Base-by-base conservation (phyloP, 2,888 invertebrate genomes). In the Drepanosiphum platanoidis region DNA sequence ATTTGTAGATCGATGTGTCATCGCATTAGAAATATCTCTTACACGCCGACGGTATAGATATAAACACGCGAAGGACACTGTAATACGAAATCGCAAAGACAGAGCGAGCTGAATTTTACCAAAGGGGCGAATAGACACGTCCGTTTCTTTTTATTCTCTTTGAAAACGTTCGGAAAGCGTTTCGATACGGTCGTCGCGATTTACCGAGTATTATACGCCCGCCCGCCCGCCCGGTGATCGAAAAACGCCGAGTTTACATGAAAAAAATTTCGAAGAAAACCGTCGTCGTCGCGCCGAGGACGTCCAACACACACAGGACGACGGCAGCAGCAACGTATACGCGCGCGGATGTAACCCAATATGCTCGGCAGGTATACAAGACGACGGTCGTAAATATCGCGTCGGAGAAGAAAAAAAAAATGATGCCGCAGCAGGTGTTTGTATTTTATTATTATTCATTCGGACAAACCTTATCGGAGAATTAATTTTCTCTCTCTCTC, bases 381-480 rank as follows among this genome's bases (percentile, higher is more conserved):
- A 30, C 58, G 3, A 61, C 52, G 58, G 46, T 72, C 80, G 39
- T 82, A 82, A 32, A 71, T 81, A 81, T 8, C 22, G 18, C 27
- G 4, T 9, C 9, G 42, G 8, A 39, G 9, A 46, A 0, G 42
- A 34, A 34, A 34, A 34, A 68, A 13, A 80, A 83, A 75, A 74
- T 83, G n/a, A n/a, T 34, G 61, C 32, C 82, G 8, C 82, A 61
- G 74, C 83, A 83, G 83, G 83, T 83, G 83, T 83, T 83, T n/a
- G n/a, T n/a, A n/a, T n/a, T n/a, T n/a, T n/a, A n/a, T 83, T 83
- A 74, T 83, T 36, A 71, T 81, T 81, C 22, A 34, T 42, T 64
- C 61, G 46, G 42, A 83, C 83, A n/a, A 61, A 64, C 34, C 34
- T 46, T 61, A 39, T 32, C 66, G 27, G 13, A n/a, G 66, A 75